These are phyloP conservation scores for Brachionus koreanus DNA, from an alignment of 1,140 invertebrate species.

Conservation along the genomic window DNA sequence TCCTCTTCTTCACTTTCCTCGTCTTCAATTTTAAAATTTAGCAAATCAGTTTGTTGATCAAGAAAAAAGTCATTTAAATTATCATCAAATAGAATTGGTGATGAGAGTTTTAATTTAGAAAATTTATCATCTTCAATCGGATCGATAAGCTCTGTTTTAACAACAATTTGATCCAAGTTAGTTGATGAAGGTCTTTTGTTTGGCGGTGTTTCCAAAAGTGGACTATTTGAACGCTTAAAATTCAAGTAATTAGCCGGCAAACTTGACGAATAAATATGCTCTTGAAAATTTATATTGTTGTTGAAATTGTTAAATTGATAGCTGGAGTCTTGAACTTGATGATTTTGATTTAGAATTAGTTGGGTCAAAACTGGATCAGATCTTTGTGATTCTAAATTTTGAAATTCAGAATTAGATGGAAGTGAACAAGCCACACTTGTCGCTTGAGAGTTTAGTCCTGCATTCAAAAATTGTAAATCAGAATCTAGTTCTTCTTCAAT, in stretches of 20 bases:
- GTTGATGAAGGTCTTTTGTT: background rate
- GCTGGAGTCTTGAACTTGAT: background rate
- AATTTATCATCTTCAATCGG: background rate
- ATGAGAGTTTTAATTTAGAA: background rate
- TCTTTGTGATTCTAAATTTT: background rate
- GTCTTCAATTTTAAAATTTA: slow-evolving; percentile 10
- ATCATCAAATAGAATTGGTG: background rate
- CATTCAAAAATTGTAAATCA: slow-evolving; percentile 4
- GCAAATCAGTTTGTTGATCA: background rate
- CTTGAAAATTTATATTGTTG: background rate
- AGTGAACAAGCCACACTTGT: background rate
- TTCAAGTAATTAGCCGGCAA: background rate
- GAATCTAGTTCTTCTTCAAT: slow-evolving; percentile 18
- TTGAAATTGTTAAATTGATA: background rate
- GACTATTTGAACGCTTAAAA: background rate
- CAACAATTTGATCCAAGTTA: background rate
- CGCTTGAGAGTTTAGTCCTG: background rate
- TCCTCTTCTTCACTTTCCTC: background rate
- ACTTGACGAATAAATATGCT: slow-evolving; percentile 9
- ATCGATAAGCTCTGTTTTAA: background rate
- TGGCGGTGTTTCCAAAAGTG: background rate
- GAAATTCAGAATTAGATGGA: background rate
- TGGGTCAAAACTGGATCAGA: slow-evolving; percentile 23
- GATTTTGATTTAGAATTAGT: background rate
- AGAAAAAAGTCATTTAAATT: slow-evolving; percentile 32